Evolutionary conservation across 2,113 vertebrate genomes (phyloP).

Genomic region (Pavo muticus): DNA sequence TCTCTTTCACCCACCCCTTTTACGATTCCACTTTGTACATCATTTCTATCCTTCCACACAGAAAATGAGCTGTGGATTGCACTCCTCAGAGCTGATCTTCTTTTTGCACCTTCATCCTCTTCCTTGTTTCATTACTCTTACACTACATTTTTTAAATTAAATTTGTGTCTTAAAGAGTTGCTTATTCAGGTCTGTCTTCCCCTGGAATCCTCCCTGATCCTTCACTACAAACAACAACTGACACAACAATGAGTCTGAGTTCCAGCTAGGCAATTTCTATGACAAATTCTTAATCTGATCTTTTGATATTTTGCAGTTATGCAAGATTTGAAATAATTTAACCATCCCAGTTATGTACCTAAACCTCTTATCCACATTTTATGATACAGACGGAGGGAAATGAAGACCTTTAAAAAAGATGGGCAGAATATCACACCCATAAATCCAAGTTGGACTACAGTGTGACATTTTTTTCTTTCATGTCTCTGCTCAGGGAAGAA

Average conservation of each 20-base stretch:
- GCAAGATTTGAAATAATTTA: not conserved
- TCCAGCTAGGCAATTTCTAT: not conserved
- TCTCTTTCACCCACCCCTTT: not conserved
- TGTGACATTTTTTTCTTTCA: rapidly evolving
- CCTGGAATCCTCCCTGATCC: not conserved
- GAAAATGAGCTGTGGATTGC: not conserved
- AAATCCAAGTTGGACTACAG: not conserved
- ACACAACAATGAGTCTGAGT: rapidly evolving
- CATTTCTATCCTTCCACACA: not conserved
- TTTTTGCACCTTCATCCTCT: not conserved
- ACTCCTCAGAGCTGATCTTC: not conserved
- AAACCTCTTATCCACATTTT: not conserved
- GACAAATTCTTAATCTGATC: not conserved
- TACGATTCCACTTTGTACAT: not conserved
- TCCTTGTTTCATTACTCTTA: not conserved
- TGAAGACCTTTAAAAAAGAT: not conserved
- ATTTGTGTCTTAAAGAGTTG: not conserved
- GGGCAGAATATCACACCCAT: not conserved
- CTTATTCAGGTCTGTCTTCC: not conserved
- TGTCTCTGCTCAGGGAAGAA: not conserved
- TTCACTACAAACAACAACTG: not conserved
- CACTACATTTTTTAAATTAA: not conserved
- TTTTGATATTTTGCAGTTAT: not conserved
- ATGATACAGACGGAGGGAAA: not conserved
- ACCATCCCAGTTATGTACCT: not conserved